A percentile compares a stretch with the other conserved stretches of the same genome.
Evolutionary conservation across 2,888 invertebrate species (phyloP).

Genomic region (Tinea trinotella): DNA sequence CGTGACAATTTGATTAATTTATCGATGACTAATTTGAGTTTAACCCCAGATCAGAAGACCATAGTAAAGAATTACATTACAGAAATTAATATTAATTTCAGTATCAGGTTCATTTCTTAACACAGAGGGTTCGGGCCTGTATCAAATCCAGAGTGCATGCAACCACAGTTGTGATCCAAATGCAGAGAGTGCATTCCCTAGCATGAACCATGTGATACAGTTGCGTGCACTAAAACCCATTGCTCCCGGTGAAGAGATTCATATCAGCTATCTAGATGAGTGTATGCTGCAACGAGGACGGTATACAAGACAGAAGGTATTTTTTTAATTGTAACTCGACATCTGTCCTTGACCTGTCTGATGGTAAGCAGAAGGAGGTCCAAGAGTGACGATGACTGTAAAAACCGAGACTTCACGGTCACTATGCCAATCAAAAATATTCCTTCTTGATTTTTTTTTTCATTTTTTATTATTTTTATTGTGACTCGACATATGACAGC

Average conservation of each 20-base stretch:
- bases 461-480: too few species aligned
- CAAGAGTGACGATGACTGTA: too few species aligned
- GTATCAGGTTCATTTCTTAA: slow-evolving; percentile 86
- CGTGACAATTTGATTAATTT: too few species aligned
- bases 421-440: too few species aligned
- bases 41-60: too few species aligned
- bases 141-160: slow-evolving; percentile 86
- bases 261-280: slow-evolving; percentile 91
- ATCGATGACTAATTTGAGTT: too few species aligned
- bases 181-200: slow-evolving; percentile 86
- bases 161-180: slow-evolving; percentile 96
- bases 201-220: slow-evolving; percentile 83
- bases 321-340: too few species aligned
- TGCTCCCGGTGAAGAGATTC: slow-evolving; percentile 87
- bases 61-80: too few species aligned
- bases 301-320: slow-evolving; percentile 87
- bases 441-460: slow-evolving; percentile 9
- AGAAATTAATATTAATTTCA: slow-evolving; percentile 28
- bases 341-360: too few species aligned
- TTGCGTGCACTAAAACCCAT: slow-evolving; percentile 82
- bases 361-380: too few species aligned
- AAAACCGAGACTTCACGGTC: too few species aligned
- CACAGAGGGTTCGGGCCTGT: slow-evolving; percentile 94
- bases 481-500: too few species aligned
- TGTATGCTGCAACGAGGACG: slow-evolving; percentile 85